A percentile compares a stretch with the other conserved stretches of the same genome.
These are phyloP conservation scores for Parazoanthus atlanticus DNA, from an alignment of 92 coral and sea anemone species.

Conservation along the genomic window DNA sequence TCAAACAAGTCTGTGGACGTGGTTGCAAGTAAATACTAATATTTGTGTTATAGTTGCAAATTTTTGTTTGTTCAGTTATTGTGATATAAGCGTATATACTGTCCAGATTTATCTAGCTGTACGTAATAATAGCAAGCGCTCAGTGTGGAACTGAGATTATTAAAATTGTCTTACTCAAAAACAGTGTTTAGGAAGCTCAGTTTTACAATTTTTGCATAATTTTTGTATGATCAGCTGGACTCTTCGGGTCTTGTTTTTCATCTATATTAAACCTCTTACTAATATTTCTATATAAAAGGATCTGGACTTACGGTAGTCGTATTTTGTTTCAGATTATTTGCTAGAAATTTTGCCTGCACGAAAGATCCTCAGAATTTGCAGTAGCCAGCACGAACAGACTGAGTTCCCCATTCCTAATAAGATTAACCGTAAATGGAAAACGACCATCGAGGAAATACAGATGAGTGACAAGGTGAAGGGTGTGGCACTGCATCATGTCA, in stretches of 20 bases:
- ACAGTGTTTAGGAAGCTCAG: no score
- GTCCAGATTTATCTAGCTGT: no score
- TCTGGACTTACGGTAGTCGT: neutral
- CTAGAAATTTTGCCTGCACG: constrained; percentile 58
- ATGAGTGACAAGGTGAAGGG: constrained; percentile 62
- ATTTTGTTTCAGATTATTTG: constrained; percentile 66
- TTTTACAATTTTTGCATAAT: no score
- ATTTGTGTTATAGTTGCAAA: no score
- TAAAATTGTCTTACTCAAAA: no score
- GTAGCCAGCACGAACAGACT: constrained; percentile 68
- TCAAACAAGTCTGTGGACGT: constrained; percentile 95
- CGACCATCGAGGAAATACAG: constrained; percentile 61
- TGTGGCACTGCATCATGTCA: constrained; percentile 86
- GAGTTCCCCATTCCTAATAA: constrained; percentile 90
- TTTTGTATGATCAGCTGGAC: no score
- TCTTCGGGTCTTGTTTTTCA: no score
- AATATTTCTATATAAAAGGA: neutral
- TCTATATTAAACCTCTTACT: no score
- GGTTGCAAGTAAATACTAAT: constrained; percentile 62
- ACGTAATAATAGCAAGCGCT: no score
- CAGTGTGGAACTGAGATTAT: no score
- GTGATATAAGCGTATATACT: no score
- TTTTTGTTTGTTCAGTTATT: no score
- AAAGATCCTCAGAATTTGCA: constrained; percentile 77
- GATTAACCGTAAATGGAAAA: constrained; percentile 50